A percentile compares a stretch with the other conserved stretches of the same genome.
These are phyloP conservation scores for Exocentrus adspersus DNA, from an alignment of 2,888 invertebrate genomes.

Conservation along the genomic window DNA sequence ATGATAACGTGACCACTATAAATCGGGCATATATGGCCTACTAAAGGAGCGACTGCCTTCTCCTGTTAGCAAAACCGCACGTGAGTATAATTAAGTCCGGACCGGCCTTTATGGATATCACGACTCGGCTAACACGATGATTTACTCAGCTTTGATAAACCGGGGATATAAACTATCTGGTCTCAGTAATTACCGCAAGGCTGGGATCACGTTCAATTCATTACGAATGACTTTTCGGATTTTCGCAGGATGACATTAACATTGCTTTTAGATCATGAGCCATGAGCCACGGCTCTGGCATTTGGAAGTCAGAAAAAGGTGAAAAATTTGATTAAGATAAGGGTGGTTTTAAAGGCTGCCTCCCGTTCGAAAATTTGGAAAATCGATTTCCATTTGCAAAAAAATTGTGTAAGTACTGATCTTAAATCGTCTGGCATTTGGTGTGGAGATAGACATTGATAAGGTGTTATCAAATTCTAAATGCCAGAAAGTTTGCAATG, in stretches of 20 bases:
- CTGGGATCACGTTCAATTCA: slow-evolving; percentile 48
- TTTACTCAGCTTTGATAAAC: slow-evolving; percentile 62
- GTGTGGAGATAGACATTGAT: no score
- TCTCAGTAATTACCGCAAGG: slow-evolving; percentile 53
- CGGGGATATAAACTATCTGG: slow-evolving; percentile 59
- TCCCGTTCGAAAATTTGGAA: no score
- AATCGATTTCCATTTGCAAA: no score
- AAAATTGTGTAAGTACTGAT: no score
- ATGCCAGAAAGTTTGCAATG: no score
- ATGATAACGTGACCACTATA: slow-evolving; percentile 58
- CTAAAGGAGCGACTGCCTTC: slow-evolving; percentile 49
- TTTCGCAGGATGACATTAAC: slow-evolving; percentile 24
- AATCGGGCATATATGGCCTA: slow-evolving; percentile 57
- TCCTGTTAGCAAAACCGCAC: slow-evolving; percentile 59
- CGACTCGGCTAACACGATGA: slow-evolving; percentile 60
- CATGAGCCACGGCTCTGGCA: no score
- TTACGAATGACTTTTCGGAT: slow-evolving; percentile 22
- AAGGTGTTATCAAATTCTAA: no score
- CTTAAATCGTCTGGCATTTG: no score
- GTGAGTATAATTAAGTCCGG: slow-evolving; percentile 62
- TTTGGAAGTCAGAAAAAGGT: no score
- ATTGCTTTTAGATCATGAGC: no score
- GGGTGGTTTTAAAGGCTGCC: no score
- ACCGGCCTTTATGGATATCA: slow-evolving; percentile 61
- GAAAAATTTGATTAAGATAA: no score